Evolutionary conservation across 2,888 invertebrate species (phyloP).

Genomic region (Glaucopsyche alexis): DNA sequence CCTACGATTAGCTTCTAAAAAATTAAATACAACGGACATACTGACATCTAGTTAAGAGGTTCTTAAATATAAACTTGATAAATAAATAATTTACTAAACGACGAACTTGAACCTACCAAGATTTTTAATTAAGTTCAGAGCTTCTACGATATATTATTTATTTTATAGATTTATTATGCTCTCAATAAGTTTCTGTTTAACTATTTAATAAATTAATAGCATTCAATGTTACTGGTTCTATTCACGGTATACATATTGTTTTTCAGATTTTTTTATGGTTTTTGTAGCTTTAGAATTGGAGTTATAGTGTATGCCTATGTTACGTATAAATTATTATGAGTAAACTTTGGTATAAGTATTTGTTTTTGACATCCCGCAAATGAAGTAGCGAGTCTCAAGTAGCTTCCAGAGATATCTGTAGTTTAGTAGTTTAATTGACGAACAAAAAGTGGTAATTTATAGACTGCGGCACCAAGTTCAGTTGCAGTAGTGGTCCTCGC

Average conservation of each 20-base stretch:
- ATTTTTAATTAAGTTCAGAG: neutral
- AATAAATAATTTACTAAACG: conserved; percentile 9
- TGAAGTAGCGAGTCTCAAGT: no score
- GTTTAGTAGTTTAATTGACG: neutral
- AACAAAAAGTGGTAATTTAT: conserved; percentile 19
- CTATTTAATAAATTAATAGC: neutral
- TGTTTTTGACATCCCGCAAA: neutral
- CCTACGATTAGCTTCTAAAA: neutral
- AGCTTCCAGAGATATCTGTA: neutral
- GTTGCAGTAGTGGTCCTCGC: conserved; percentile 87
- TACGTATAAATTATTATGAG: no score
- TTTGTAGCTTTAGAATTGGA: neutral
- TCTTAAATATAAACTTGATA: neutral
- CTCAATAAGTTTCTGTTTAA: neutral
- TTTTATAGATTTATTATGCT: neutral
- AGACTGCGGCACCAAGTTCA: conserved; percentile 49
- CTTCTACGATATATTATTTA: no score
- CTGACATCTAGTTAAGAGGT: neutral
- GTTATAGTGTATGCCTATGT: no score
- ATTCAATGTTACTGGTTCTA: neutral
- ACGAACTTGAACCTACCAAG: neutral
- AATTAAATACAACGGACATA: conserved; percentile 7
- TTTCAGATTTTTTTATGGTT: neutral
- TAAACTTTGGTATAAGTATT: neutral
- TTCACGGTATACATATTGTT: neutral